These are phyloP conservation scores for Mystacides longicornis DNA, from an alignment of 2,888 invertebrate genomes.

Conservation along the genomic window DNA sequence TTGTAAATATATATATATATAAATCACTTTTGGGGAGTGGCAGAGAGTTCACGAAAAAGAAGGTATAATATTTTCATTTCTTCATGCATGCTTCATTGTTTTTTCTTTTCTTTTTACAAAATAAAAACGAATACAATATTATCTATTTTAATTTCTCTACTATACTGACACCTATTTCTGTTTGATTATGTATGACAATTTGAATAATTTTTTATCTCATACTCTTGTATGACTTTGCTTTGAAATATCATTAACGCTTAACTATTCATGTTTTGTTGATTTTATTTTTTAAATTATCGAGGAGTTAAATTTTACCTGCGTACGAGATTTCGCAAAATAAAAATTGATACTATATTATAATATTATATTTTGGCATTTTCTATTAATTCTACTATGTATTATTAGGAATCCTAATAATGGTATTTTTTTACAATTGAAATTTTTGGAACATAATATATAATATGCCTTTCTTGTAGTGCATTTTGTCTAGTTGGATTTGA, in stretches of 20 bases:
- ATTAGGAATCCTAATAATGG: background rate
- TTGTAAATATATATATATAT: background rate
- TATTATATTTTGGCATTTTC: background rate
- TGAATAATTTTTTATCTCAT: no score
- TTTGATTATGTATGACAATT: no score
- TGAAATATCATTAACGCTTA: background rate
- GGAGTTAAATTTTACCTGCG: no score
- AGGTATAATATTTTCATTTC: constrained; percentile 13
- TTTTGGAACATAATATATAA: background rate
- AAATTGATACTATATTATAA: background rate
- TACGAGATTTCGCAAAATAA: no score
- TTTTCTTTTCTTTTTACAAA: constrained; percentile 2
- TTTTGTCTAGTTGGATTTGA: background rate
- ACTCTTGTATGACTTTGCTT: background rate
- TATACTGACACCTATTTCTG: background rate
- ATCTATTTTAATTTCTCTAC: background rate
- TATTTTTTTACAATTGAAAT: background rate
- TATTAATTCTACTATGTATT: constrained; percentile 4
- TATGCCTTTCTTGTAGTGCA: constrained; percentile 14
- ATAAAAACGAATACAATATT: background rate
- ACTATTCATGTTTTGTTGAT: background rate
- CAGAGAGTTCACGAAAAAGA: constrained; percentile 16
- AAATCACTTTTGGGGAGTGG: constrained; percentile 16
- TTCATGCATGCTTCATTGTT: constrained; percentile 24
- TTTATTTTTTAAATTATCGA: constrained; percentile 2